Conservation (phyloP, 1,140 invertebrate species). For the Varroa destructor region DNA sequence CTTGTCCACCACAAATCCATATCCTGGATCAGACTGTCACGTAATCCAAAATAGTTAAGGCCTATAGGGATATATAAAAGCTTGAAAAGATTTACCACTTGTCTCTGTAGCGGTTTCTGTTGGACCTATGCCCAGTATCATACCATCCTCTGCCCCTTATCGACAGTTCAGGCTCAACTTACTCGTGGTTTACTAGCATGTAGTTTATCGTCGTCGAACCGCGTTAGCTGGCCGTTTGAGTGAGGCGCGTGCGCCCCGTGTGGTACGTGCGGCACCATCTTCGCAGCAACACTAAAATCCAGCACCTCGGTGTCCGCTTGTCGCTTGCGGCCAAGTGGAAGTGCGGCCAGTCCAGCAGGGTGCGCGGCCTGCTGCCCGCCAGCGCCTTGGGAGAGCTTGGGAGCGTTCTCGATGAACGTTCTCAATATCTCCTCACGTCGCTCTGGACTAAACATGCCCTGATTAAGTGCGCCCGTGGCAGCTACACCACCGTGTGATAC, state of each 20-base stretch:
- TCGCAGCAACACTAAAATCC: conserved; percentile 5
- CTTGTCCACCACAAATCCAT: not conserved
- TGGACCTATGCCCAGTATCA: too few relatives aligned
- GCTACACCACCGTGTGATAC: too few relatives aligned
- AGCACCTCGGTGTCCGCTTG: conserved; percentile 11
- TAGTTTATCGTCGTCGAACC: conserved; percentile 25
- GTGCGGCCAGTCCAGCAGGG: too few relatives aligned
- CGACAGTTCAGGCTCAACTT: not conserved
- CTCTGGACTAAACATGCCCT: conserved; percentile 15
- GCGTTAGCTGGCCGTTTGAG: not conserved
- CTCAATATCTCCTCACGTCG: conserved; percentile 28
- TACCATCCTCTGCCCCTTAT: too few relatives aligned
- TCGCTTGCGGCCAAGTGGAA: conserved; percentile 1
- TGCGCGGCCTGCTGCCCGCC: conserved; percentile 1
- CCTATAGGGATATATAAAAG: too few relatives aligned
- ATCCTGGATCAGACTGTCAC: too few relatives aligned
- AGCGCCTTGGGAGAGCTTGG: conserved; percentile 21
- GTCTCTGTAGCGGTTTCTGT: too few relatives aligned
- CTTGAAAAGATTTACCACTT: too few relatives aligned
- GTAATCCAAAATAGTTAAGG: too few relatives aligned
- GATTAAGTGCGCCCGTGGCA: too few relatives aligned
- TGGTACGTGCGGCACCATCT: not conserved
- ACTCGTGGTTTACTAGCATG: conserved; percentile 15
- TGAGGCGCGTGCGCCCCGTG: not conserved
- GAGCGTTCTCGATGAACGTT: conserved; percentile 29